These are phyloP conservation scores for Drosophila gunungcola DNA, from an alignment of 1,140 invertebrate genomes.

Conservation along the genomic window DNA sequence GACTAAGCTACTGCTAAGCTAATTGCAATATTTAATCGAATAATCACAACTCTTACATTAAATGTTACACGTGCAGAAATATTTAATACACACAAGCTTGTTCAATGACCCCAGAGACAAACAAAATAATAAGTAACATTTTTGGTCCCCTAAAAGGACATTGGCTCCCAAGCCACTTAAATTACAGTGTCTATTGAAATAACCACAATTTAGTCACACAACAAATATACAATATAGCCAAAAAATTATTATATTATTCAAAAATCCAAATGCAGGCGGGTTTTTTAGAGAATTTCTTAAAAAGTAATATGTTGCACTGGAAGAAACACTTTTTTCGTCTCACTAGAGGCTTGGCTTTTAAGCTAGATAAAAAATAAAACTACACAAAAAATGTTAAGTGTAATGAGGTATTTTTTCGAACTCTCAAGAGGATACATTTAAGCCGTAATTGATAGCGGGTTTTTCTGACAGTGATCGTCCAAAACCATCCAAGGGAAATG, in stretches of 20 bases:
- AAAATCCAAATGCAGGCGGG: neutral
- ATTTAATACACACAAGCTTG: neutral
- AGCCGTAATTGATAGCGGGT: neutral
- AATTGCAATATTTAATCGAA: neutral
- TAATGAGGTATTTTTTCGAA: neutral
- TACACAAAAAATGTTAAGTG: neutral
- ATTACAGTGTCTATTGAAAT: slow-evolving; percentile 6
- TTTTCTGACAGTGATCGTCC: neutral
- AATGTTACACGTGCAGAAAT: neutral
- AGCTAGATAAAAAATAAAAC: neutral
- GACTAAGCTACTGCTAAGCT: neutral
- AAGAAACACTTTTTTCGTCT: slow-evolving; percentile 1
- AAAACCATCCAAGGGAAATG: too few species aligned
- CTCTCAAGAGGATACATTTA: neutral
- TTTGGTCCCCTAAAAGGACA: neutral
- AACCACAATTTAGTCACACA: slow-evolving; percentile 2
- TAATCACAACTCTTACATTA: neutral
- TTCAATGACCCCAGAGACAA: slow-evolving; percentile 7
- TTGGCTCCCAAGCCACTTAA: neutral
- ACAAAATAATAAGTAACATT: neutral
- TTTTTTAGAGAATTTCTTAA: neutral
- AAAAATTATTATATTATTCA: neutral
- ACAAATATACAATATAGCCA: neutral
- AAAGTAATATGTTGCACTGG: slow-evolving; percentile 1
- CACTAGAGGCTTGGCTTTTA: neutral